Evolutionary conservation across 2,888 invertebrate species (phyloP).

Genomic region (Anthrax anthrax): DNA sequence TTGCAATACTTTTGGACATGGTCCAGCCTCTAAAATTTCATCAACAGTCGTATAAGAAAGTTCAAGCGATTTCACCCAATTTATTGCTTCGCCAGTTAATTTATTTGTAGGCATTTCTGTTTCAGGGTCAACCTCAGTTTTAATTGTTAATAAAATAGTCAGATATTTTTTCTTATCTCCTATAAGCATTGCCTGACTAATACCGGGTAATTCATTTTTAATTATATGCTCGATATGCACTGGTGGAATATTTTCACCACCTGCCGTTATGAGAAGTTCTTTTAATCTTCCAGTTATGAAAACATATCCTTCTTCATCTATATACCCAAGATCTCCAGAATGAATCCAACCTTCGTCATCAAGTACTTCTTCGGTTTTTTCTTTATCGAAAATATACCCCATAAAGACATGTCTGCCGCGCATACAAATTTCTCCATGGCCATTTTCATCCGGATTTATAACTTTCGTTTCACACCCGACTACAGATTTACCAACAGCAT

Average conservation of each 20-base stretch:
- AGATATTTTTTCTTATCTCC: constrained; percentile 82
- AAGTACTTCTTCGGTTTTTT: constrained; percentile 60
- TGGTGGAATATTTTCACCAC: constrained; percentile 85
- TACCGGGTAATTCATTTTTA: constrained; percentile 54
- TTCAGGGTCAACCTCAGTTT: constrained; percentile 27
- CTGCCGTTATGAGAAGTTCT: constrained; percentile 85
- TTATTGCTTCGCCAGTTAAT: background rate
- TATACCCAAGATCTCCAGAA: constrained; percentile 72
- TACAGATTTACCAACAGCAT: constrained; percentile 57
- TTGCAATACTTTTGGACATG: constrained; percentile 40
- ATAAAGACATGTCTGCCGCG: constrained; percentile 79
- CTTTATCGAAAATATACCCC: constrained; percentile 64
- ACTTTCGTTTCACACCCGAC: constrained; percentile 58
- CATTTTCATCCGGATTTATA: constrained; percentile 52
- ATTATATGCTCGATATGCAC: constrained; percentile 73
- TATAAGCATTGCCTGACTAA: constrained; percentile 73
- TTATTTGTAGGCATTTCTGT: background rate
- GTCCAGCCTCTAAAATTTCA: constrained; percentile 47
- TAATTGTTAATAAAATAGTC: constrained; percentile 69
- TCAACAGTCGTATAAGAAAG: constrained; percentile 49
- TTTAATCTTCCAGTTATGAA: constrained; percentile 63
- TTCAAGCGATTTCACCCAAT: constrained; percentile 54
- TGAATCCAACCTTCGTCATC: constrained; percentile 75
- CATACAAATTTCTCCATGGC: constrained; percentile 73
- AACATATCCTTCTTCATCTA: constrained; percentile 59